phyloP scores from a whole-genome alignment of 2,797 vertebrate genomes.

The Alcedo atthis region DNA sequence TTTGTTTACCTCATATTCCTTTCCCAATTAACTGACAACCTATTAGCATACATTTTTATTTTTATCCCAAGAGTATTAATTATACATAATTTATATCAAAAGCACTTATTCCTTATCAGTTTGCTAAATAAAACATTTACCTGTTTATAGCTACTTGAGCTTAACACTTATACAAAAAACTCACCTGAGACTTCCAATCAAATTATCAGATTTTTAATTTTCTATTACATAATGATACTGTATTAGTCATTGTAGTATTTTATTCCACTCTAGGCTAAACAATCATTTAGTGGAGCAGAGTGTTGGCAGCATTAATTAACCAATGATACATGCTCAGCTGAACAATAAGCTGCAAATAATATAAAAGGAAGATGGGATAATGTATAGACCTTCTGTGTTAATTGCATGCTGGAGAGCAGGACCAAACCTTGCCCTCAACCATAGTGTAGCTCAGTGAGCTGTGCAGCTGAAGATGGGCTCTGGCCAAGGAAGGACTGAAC shows the following conservation, averaged over 20 bases:
- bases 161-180: slow-evolving; percentile 82
- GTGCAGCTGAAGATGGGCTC: background rate
- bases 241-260: slow-evolving; percentile 69
- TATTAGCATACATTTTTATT: slow-evolving; percentile 80
- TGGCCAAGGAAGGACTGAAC: background rate
- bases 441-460: background rate
- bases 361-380: slow-evolving; percentile 46
- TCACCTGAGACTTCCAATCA: slow-evolving; percentile 84
- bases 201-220: slow-evolving; percentile 83
- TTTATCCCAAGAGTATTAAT: slow-evolving; percentile 84
- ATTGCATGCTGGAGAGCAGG: slow-evolving; percentile 12
- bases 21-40: slow-evolving; percentile 85
- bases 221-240: slow-evolving; percentile 78
- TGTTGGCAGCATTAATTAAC: slow-evolving; percentile 76
- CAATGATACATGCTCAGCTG: slow-evolving; percentile 72
- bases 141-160: slow-evolving; percentile 82
- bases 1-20: slow-evolving; percentile 84
- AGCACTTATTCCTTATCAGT: slow-evolving; percentile 83
- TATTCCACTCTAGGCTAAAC: slow-evolving; percentile 75
- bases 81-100: slow-evolving; percentile 86
- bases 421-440: background rate
- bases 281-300: slow-evolving; percentile 67
- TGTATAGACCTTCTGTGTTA: slow-evolving; percentile 42
- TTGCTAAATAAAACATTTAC: slow-evolving; percentile 85
- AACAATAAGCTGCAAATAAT: slow-evolving; percentile 66